These are phyloP conservation scores for Charina bottae DNA, from an alignment of 2,113 vertebrate genomes.

Conservation along the genomic window DNA sequence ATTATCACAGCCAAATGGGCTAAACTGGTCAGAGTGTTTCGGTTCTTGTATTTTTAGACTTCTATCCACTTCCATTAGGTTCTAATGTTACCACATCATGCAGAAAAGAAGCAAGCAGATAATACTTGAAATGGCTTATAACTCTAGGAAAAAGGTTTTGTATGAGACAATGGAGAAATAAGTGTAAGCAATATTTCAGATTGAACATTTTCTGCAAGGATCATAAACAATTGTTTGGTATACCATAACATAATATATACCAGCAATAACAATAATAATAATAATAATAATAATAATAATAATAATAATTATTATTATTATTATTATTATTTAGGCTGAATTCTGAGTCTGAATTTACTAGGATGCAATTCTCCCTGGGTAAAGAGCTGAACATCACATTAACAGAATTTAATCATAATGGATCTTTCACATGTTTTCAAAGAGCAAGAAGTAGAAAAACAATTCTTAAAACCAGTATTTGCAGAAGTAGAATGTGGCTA, in stretches of 20 bases:
- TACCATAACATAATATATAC: background rate
- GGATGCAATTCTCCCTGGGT: background rate
- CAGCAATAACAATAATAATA: background rate
- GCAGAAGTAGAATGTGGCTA: conserved; percentile 1
- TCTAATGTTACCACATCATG: background rate
- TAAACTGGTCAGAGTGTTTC: background rate
- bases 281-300: background rate
- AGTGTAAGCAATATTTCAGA: background rate
- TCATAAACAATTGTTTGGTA: background rate
- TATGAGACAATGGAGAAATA: background rate
- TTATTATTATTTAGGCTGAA: background rate
- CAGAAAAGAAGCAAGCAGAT: background rate
- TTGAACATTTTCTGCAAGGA: background rate
- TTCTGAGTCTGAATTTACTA: conserved; percentile 26
- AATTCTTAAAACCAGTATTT: background rate
- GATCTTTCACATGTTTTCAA: conserved; percentile 7
- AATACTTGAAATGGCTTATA: background rate
- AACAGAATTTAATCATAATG: background rate
- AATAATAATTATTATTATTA: background rate
- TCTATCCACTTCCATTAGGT: background rate
- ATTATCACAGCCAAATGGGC: background rate
- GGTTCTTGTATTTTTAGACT: background rate
- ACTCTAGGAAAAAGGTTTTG: background rate
- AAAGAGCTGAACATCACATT: background rate
- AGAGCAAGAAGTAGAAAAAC: background rate